phyloP scores from a whole-genome alignment of 2,888 invertebrate genomes.

The Cryptocephalus primarius region DNA sequence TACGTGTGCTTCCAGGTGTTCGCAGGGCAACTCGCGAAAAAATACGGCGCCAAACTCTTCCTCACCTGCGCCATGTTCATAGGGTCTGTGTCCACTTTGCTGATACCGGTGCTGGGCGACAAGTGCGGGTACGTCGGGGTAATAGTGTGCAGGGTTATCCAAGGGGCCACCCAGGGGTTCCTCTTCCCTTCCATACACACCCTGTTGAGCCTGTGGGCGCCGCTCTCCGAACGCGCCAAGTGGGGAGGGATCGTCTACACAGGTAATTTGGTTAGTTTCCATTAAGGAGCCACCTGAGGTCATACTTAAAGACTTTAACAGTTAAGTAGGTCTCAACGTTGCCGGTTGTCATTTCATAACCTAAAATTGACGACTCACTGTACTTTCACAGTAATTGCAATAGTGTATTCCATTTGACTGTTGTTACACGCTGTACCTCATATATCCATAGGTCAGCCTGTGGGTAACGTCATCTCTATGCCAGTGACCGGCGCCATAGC shows the following conservation, averaged over 20 bases:
- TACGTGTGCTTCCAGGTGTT: slow-evolving; percentile 65
- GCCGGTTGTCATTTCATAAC: no score
- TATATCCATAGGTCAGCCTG: slow-evolving; percentile 29
- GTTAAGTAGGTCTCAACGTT: no score
- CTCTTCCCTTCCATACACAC: slow-evolving; percentile 63
- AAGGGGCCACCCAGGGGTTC: slow-evolving; percentile 65
- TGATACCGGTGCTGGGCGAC: slow-evolving; percentile 54
- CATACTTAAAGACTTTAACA: no score
- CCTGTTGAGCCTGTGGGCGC: slow-evolving; percentile 65
- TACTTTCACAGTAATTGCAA: no score
- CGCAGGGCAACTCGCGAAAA: slow-evolving; percentile 57
- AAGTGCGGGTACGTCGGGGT: slow-evolving; percentile 50
- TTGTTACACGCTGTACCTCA: no score
- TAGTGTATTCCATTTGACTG: no score
- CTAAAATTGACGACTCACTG: no score
- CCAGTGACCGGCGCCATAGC: slow-evolving; percentile 57
- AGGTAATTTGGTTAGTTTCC: slow-evolving; percentile 19
- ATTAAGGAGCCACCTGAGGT: no score
- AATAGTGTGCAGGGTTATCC: slow-evolving; percentile 52
- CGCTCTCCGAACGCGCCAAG: slow-evolving; percentile 54
- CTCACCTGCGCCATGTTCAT: slow-evolving; percentile 44
- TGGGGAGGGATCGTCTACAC: slow-evolving; percentile 55
- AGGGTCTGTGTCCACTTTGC: slow-evolving; percentile 53
- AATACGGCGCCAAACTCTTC: slow-evolving; percentile 64
- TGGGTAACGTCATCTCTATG: slow-evolving; percentile 63